Base-by-base conservation (phyloP, 1,140 invertebrate species). In the Oppia nitens region DNA sequence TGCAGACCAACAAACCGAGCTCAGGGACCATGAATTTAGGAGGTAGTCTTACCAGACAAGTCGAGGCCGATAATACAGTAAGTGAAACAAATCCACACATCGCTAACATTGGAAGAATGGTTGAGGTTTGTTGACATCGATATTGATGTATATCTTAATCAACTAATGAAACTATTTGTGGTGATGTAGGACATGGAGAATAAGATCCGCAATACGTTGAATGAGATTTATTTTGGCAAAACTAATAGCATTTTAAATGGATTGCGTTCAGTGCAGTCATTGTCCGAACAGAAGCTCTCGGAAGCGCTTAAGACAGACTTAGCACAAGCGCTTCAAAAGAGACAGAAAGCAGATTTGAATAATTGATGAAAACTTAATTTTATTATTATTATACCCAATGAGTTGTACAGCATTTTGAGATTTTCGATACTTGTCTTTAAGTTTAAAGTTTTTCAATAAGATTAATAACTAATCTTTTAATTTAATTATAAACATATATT, bases 211-310 rank as follows among this genome's bases (percentile, higher is more conserved):
- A 93, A 90, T 68, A 97, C 92, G 0, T 75, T 99, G 54, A 98
- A 97, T 70, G 91, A 97, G 75, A 97, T 99, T 64, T 99, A 99
- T 74, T 98, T 98, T 77, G 89, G 93, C 66, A 99, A 99, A 77
- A 98, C 94, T 17, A 91, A 89, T 71, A 91, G 98, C 73, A 97
- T 99, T 69, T 90, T 98, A 17, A 96, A 96, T 69, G 90, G 91
- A n/a, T 75, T 99, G 61, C 80, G 95, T 52, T 91, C 87, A 48
- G 81, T 89, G 57, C 81, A 87, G 67, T 82, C 86, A 1, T 72
- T 94, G 28, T 81, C 83, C 20, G 87, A 93, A 70, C 82, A 84
- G 64, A 80, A 80, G 64, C 81, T 85, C 66, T 85, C 88, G 67
- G 82, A 82, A 45, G 85, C 83, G 24, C 75, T 97, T 60, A 81